Base-by-base conservation (phyloP, 1,140 invertebrate species). In the Drosophila pruinosa region DNA sequence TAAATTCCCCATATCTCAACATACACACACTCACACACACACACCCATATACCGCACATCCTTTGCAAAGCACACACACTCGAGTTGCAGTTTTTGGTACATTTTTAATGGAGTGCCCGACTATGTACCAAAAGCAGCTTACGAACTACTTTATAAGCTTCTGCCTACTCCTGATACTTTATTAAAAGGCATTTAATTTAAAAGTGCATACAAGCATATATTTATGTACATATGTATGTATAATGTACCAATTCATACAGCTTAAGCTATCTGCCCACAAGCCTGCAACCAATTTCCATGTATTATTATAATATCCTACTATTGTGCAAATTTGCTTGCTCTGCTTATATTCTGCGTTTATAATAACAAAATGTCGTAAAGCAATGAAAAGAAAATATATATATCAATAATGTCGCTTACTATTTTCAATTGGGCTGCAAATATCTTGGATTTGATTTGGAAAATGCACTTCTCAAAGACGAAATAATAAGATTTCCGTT, bases 41-140 rank as follows among this genome's bases (percentile, higher is more conserved):
- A 14, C 19, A 22, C 2, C 21, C 6, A 10, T 34, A n/a, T 34
- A 75, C 7, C 26, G 19, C 22, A 24, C 36, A 26, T n/a, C n/a
- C n/a, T n/a, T n/a, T n/a, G n/a, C n/a, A n/a, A n/a, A n/a, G n/a
- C 14, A 57, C 36, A 39, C 54, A 43, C 22, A 31, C 21, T 28
- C 15, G 15, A 19, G 15, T 22, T 57, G 28, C 43, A 45, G 34
- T 68, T 67, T 75, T 57, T 75, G 54, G 21, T 69, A 50, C 34
- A 65, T 54, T 85, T 65, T 85, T 83, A 85, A 83, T 83, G 78
- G 71, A 82, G 59, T 78, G 15, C 31, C 50, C 31, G 53, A 4
- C 2, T 28, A 28, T 34, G 5, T 57, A 14, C 15, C 50, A n/a
- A 22, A 63, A 41, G 43, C 43, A 48, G 36, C 59, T 62, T 38